These are phyloP conservation scores for Coelopa frigida DNA, from an alignment of 1,140 invertebrate species.

Conservation along the genomic window DNA sequence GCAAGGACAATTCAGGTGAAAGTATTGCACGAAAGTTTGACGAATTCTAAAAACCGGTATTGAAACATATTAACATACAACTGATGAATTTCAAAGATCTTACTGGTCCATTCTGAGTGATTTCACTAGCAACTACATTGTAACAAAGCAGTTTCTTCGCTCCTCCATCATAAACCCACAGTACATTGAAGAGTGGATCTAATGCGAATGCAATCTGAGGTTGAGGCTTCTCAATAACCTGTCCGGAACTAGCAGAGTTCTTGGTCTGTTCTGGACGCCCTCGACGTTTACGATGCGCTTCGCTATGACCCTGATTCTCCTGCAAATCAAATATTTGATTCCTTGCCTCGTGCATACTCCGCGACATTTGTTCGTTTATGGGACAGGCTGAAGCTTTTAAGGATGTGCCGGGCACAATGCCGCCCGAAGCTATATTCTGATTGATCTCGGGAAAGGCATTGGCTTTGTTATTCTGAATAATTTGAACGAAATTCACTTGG, in stretches of 20 bases:
- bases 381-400: conserved; percentile 15
- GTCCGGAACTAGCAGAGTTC: background rate
- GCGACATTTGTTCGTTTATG: conserved; percentile 41
- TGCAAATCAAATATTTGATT: conserved; percentile 43
- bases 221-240: conserved; percentile 22
- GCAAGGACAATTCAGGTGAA: conserved; percentile 67
- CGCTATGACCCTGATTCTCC: conserved; percentile 13
- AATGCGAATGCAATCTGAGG: conserved; percentile 47
- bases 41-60: conserved; percentile 30
- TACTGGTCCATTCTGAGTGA: conserved; percentile 32
- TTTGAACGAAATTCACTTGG: conserved; percentile 60
- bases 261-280: conserved; percentile 7
- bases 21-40: conserved; percentile 34
- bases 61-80: too few species aligned
- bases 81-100: conserved; percentile 6
- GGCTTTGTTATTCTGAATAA: conserved; percentile 24
- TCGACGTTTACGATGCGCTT: conserved; percentile 12
- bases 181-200: conserved; percentile 80
- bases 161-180: conserved; percentile 73
- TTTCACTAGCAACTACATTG: conserved; percentile 70
- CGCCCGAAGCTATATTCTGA: conserved; percentile 29
- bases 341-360: conserved; percentile 40
- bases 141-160: conserved; percentile 69
- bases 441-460: conserved; percentile 30
- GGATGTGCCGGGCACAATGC: conserved; percentile 16